Percentiles rank a stretch among this genome's conserved stretches.
Evolutionary conservation across 23 tunicate genomes (phyloP).

Genomic region (Oikopleura albicans): DNA sequence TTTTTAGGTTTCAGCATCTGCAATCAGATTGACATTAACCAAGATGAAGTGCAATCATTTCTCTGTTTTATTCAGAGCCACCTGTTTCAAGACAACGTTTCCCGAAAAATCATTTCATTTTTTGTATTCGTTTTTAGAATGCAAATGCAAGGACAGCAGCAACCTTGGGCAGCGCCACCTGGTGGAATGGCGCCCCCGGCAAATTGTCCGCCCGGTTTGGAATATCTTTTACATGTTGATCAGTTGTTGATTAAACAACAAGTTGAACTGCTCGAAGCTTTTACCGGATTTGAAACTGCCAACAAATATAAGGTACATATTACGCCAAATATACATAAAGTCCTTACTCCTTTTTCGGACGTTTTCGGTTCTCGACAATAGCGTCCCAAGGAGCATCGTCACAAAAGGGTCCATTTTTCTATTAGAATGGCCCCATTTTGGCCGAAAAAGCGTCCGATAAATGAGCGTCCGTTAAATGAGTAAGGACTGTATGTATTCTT

Average conservation of each 20-base stretch:
- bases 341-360: not conserved
- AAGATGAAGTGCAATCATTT: too few relatives aligned
- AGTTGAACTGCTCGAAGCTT: slow-evolving; percentile 80
- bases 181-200: not conserved
- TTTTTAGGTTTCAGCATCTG: too few relatives aligned
- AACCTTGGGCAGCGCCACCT: not conserved
- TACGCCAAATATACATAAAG: not conserved
- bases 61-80: too few relatives aligned
- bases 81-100: too few relatives aligned
- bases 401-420: not conserved
- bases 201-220: slow-evolving; percentile 68
- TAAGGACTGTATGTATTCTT: too few relatives aligned
- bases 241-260: slow-evolving; percentile 79
- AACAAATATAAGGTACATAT: slow-evolving; percentile 5
- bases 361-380: too few relatives aligned
- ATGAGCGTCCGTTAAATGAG: too few relatives aligned
- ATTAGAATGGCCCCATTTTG: too few relatives aligned
- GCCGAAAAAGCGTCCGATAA: too few relatives aligned
- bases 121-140: not conserved
- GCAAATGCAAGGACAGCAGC: slow-evolving; percentile 8
- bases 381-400: too few relatives aligned
- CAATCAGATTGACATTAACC: too few relatives aligned
- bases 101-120: not conserved
- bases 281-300: slow-evolving; percentile 11
- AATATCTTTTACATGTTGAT: slow-evolving; percentile 67